These are phyloP conservation scores for Hymenochirus boettgeri DNA, from an alignment of 2,113 vertebrate species.

Conservation along the genomic window DNA sequence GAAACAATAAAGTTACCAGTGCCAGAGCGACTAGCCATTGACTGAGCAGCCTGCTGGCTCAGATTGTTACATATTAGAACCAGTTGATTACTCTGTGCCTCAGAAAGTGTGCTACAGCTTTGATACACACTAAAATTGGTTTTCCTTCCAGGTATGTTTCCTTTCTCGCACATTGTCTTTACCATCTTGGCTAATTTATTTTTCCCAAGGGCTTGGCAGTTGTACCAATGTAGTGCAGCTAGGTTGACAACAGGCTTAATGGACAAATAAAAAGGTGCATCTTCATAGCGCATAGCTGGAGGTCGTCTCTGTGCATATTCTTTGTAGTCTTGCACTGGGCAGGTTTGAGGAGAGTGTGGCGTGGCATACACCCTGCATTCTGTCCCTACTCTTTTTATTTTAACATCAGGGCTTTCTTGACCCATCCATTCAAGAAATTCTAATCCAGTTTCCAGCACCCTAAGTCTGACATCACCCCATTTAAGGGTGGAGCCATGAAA, in stretches of 20 bases:
- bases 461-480: conserved; percentile 75
- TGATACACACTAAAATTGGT: conserved; percentile 83
- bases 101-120: conserved; percentile 76
- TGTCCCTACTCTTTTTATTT: conserved; percentile 66
- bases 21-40: conserved; percentile 63
- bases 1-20: conserved; percentile 72
- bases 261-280: conserved; percentile 75
- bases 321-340: conserved; percentile 79
- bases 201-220: conserved; percentile 78
- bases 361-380: conserved; percentile 75
- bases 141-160: conserved; percentile 75
- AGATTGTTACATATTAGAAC: conserved; percentile 78
- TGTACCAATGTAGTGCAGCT: conserved; percentile 78
- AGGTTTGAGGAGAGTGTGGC: conserved; percentile 73
- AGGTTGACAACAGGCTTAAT: conserved; percentile 78
- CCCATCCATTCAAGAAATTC: conserved; percentile 81
- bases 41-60: conserved; percentile 76
- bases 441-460: conserved; percentile 68
- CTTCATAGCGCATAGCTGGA: conserved; percentile 76
- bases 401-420: conserved; percentile 64
- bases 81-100: conserved; percentile 79
- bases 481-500: conserved; percentile 77
- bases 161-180: conserved; percentile 82
- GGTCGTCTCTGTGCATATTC: conserved; percentile 75
- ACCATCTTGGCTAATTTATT: conserved; percentile 84